These are phyloP conservation scores for Coelogynopora nodosa DNA, from an alignment of 2,888 invertebrate species.

Conservation along the genomic window DNA sequence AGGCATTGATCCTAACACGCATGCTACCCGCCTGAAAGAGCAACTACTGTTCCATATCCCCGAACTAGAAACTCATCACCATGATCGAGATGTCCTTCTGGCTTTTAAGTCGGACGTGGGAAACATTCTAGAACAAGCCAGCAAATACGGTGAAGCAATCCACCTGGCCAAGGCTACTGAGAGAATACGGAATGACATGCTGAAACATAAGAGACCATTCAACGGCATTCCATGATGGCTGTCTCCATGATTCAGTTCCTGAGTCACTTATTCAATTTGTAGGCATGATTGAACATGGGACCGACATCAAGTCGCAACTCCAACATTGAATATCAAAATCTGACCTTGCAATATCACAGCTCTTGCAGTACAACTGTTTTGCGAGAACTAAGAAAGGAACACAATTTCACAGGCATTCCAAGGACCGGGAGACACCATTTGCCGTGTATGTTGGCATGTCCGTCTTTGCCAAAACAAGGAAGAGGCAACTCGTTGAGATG, in stretches of 20 bases:
- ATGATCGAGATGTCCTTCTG: constrained; percentile 37
- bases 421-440: neutral
- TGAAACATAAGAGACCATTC: too few relatives aligned
- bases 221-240: too few relatives aligned
- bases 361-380: neutral
- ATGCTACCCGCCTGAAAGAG: neutral
- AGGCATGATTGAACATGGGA: neutral
- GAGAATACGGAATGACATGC: constrained; percentile 37
- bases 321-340: constrained; percentile 15
- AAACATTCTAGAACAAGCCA: constrained; percentile 34
- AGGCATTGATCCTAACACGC: neutral
- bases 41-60: constrained; percentile 12
- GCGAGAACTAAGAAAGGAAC: neutral
- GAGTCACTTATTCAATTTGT: constrained; percentile 15
- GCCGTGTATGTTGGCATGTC: constrained; percentile 47
- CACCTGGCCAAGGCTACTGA: constrained; percentile 39
- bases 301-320: neutral
- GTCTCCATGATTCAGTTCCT: too few relatives aligned
- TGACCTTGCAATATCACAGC: constrained; percentile 1
- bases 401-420: constrained; percentile 24
- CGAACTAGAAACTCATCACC: constrained; percentile 21
- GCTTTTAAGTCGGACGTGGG: constrained; percentile 34
- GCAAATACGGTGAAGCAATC: constrained; percentile 38
- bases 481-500: constrained; percentile 47
- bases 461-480: constrained; percentile 49